Conservation (phyloP, 2,888 invertebrate species). For the Spialia ferax region DNA sequence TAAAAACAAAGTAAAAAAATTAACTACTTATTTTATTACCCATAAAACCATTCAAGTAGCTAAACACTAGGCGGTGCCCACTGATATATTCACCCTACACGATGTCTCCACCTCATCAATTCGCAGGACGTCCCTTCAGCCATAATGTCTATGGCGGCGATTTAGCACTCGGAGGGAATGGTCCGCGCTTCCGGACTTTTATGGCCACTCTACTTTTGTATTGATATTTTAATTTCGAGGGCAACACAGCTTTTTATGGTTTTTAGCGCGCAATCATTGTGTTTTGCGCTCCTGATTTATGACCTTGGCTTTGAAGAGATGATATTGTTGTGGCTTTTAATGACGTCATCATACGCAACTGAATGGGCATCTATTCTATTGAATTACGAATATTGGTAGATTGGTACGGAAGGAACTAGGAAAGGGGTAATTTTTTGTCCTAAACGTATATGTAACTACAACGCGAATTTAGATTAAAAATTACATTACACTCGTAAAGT, state of each 20-base stretch:
- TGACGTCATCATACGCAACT: neutral
- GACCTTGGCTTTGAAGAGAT: constrained; percentile 14
- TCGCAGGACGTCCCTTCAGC: constrained; percentile 62
- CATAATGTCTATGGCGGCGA: constrained; percentile 66
- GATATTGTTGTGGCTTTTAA: neutral
- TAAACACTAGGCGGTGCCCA: constrained; percentile 44
- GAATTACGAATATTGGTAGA: no score
- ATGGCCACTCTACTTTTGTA: constrained; percentile 50
- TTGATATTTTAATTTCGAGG: constrained; percentile 50
- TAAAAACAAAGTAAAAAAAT: no score
- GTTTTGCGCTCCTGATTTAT: constrained; percentile 32
- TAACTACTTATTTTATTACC: constrained; percentile 36
- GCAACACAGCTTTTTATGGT: constrained; percentile 39
- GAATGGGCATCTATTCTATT: neutral
- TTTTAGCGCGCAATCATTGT: constrained; percentile 37
- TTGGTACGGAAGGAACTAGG: no score
- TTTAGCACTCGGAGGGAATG: constrained; percentile 72
- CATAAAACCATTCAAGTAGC: constrained; percentile 48
- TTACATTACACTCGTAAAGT: no score
- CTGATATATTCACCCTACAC: constrained; percentile 55
- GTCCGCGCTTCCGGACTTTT: constrained; percentile 66
- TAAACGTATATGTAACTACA: no score
- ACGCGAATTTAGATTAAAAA: no score
- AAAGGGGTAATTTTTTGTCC: no score
- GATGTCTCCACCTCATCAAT: constrained; percentile 72